Percentiles rank a stretch among this genome's conserved stretches.
Evolutionary conservation across 2,113 vertebrate genomes (phyloP).

Genomic region (Choloepus hoffmanni): DNA sequence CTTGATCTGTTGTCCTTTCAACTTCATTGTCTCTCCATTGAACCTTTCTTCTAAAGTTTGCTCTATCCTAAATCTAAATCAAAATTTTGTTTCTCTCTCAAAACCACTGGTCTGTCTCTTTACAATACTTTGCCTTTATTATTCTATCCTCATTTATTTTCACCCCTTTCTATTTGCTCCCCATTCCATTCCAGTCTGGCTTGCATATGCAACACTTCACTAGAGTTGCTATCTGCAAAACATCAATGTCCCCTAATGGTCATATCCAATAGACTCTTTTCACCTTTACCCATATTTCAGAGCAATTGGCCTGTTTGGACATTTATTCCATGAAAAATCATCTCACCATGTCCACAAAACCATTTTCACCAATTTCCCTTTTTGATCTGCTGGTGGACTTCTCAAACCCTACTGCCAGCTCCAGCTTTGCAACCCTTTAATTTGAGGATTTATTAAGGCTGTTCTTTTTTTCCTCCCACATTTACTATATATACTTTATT

Average conservation of each 20-base stretch:
- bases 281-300: neutral
- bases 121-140: neutral
- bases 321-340: neutral
- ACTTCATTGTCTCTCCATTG: neutral
- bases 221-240: neutral
- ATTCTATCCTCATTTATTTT: neutral
- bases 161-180: neutral
- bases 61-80: neutral
- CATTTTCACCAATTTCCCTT: neutral
- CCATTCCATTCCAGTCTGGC: fast-evolving
- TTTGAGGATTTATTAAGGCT: neutral
- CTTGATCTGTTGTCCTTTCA: neutral
- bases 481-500: neutral
- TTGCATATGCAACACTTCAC: neutral
- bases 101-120: neutral
- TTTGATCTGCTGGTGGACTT: neutral
- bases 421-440: neutral
- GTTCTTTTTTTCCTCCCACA: neutral
- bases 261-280: neutral
- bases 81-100: neutral
- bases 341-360: neutral
- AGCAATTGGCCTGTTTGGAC: neutral
- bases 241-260: neutral
- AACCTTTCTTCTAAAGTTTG: neutral
- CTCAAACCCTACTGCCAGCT: neutral